Evolutionary conservation across 1,140 invertebrate genomes (phyloP).

Genomic region (Danaus plexippus): DNA sequence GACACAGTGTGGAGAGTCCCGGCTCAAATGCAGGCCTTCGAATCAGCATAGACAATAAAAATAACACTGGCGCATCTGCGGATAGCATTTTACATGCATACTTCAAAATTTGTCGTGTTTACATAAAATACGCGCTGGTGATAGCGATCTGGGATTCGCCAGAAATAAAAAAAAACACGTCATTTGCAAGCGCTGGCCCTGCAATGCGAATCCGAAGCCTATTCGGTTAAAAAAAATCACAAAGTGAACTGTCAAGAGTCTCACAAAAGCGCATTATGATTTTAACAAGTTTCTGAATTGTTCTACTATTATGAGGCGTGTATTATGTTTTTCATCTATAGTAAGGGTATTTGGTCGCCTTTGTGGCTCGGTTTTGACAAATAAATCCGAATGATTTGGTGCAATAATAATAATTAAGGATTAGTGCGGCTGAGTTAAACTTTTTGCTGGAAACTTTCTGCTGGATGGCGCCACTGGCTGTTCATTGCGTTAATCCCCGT

Average conservation of each 20-base stretch:
- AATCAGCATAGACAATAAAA: slow-evolving; percentile 65
- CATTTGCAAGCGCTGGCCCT: slow-evolving; percentile 43
- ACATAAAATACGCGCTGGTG: slow-evolving; percentile 58
- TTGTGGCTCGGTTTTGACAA: slow-evolving; percentile 69
- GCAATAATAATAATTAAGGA: slow-evolving; percentile 63
- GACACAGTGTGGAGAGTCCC: slow-evolving; percentile 65
- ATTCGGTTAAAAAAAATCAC: slow-evolving; percentile 34
- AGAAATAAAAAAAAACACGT: slow-evolving; percentile 49
- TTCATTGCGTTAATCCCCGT: slow-evolving; percentile 54
- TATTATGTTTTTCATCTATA: slow-evolving; percentile 62
- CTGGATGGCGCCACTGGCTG: slow-evolving; percentile 54
- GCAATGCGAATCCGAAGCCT: slow-evolving; percentile 42
- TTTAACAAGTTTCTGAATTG: slow-evolving; percentile 69
- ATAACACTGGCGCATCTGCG: slow-evolving; percentile 62
- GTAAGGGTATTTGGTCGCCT: slow-evolving; percentile 65
- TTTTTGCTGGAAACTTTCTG: slow-evolving; percentile 35
- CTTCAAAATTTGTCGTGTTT: slow-evolving; percentile 66
- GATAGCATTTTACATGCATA: slow-evolving; percentile 40
- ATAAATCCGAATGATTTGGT: slow-evolving; percentile 61
- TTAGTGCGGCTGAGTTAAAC: slow-evolving; percentile 38
- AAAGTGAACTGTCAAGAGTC: slow-evolving; percentile 55
- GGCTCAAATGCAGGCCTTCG: slow-evolving; percentile 65
- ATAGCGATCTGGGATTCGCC: slow-evolving; percentile 59
- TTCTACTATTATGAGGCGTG: slow-evolving; percentile 63
- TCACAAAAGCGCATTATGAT: slow-evolving; percentile 67